Evolutionary conservation across 2,888 invertebrate species (phyloP).

Genomic region (Alcis repandata): DNA sequence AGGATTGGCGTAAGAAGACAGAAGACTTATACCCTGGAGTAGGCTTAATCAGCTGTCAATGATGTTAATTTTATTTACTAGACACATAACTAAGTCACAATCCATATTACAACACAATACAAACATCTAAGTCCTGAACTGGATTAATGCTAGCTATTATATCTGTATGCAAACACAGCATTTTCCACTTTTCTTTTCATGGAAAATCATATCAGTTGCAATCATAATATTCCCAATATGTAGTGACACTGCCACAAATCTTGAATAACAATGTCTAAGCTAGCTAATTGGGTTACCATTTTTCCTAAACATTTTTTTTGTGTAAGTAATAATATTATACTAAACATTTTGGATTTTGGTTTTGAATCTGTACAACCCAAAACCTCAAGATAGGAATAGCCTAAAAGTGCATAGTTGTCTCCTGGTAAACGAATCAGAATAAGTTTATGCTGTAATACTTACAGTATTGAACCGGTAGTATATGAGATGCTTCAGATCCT

Average conservation of each 20-base stretch:
- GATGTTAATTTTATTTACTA: too few relatives aligned
- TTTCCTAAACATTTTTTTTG: too few relatives aligned
- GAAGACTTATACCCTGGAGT: too few relatives aligned
- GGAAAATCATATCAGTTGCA: slow-evolving; percentile 48
- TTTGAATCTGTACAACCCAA: too few relatives aligned
- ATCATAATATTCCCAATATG: slow-evolving; percentile 36
- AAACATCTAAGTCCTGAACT: too few relatives aligned
- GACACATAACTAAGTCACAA: not conserved
- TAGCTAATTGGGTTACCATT: slow-evolving; percentile 18
- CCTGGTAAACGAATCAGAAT: not conserved
- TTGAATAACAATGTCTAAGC: slow-evolving; percentile 23
- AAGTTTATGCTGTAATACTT: slow-evolving; percentile 67
- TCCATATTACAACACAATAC: not conserved
- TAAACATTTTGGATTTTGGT: too few relatives aligned
- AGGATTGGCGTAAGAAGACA: too few relatives aligned
- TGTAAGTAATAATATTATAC: too few relatives aligned
- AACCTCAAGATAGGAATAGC: too few relatives aligned
- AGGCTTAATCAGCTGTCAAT: too few relatives aligned
- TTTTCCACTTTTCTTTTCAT: slow-evolving; percentile 40
- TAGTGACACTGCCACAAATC: slow-evolving; percentile 21
- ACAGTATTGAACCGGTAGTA: slow-evolving; percentile 99
- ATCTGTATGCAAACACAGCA: slow-evolving; percentile 45
- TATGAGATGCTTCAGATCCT: slow-evolving; percentile 99
- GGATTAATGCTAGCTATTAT: not conserved
- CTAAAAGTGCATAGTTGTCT: too few relatives aligned